phyloP scores from a whole-genome alignment of 2,113 vertebrate genomes.

The Microcebus murinus region DNA sequence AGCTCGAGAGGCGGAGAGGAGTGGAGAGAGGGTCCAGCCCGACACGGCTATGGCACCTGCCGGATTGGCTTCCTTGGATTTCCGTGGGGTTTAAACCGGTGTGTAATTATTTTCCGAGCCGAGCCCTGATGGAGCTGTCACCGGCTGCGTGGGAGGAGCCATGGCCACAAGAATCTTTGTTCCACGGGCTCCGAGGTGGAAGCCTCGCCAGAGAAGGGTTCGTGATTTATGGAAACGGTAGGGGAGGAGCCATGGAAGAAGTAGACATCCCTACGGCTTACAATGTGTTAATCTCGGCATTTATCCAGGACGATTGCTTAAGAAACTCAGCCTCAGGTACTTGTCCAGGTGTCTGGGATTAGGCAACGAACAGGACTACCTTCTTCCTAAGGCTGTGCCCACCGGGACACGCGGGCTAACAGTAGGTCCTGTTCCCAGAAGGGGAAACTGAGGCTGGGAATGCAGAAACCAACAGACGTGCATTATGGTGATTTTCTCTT shows the following conservation, averaged over 20 bases:
- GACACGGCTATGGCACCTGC: accelerated
- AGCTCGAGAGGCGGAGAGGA: not conserved
- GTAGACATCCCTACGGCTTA: not conserved
- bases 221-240: not conserved
- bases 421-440: not conserved
- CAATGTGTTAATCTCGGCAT: no score
- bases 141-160: not conserved
- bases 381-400: not conserved
- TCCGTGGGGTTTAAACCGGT: not conserved
- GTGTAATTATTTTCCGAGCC: not conserved
- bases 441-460: not conserved
- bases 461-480: accelerated
- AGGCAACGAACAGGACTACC: not conserved
- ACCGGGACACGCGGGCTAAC: accelerated
- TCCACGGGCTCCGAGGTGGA: no score
- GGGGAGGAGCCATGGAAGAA: not conserved
- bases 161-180: accelerated
- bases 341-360: not conserved
- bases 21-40: accelerated
- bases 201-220: no score
- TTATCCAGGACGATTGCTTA: not conserved
- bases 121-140: not conserved
- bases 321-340: not conserved
- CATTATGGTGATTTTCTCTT: not conserved
- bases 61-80: accelerated